Evolutionary conservation across 2,888 invertebrate species (phyloP).

Genomic region (Unio pictorum): DNA sequence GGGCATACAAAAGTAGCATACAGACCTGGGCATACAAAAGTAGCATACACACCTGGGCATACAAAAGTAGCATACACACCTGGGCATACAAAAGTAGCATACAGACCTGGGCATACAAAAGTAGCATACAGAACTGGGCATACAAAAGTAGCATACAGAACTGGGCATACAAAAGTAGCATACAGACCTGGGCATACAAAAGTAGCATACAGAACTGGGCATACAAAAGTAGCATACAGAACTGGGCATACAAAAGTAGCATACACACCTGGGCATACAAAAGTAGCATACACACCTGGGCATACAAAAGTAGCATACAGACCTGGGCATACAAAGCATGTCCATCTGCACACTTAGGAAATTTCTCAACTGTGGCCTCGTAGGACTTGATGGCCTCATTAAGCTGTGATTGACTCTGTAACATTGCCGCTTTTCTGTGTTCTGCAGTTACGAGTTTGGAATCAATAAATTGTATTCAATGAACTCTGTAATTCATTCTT

Average conservation of each 20-base stretch:
- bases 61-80: conserved; percentile 73
- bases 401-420: conserved; percentile 48
- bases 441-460: conserved; percentile 73
- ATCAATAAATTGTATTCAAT: too few relatives aligned
- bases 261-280: conserved; percentile 85
- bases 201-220: conserved; percentile 79
- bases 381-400: conserved; percentile 78
- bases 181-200: conserved; percentile 85
- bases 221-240: conserved; percentile 75
- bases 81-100: not conserved
- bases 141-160: conserved; percentile 74
- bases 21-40: conserved; percentile 85
- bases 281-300: too few relatives aligned
- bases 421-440: conserved; percentile 80
- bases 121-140: conserved; percentile 80
- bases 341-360: conserved; percentile 88
- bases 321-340: conserved; percentile 91
- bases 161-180: not conserved
- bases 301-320: conserved; percentile 1
- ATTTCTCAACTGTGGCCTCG: conserved; percentile 82
- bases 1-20: conserved; percentile 80
- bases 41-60: conserved; percentile 81
- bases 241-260: conserved; percentile 85
- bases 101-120: conserved; percentile 85
- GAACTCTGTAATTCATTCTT: too few relatives aligned